Evolutionary conservation across 1,140 invertebrate species (phyloP).

Genomic region (Zophobas atratus): DNA sequence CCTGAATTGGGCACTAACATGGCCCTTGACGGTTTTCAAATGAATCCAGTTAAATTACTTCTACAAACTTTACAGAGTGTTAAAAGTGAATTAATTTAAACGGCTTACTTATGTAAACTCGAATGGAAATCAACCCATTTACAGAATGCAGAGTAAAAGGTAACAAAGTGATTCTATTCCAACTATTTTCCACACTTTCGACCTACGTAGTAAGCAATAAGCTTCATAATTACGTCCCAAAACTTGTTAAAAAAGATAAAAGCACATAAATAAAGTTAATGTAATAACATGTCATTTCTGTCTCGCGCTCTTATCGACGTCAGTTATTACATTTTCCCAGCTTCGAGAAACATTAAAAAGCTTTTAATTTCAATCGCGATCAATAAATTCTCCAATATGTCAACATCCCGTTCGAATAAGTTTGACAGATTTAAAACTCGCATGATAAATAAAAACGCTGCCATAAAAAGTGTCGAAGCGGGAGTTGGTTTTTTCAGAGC

Average conservation of each 20-base stretch:
- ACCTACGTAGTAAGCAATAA: background rate
- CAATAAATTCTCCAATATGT: slow-evolving; percentile 37
- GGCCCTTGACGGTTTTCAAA: slow-evolving; percentile 45
- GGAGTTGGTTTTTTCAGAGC: slow-evolving; percentile 16
- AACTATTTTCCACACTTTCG: background rate
- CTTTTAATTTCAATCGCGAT: slow-evolving; percentile 37
- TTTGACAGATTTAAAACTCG: slow-evolving; percentile 36
- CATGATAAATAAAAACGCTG: slow-evolving; percentile 24
- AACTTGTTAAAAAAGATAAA: background rate
- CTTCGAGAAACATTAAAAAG: slow-evolving; percentile 40
- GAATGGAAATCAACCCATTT: slow-evolving; percentile 33
- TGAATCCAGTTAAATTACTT: slow-evolving; percentile 47
- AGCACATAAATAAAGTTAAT: slow-evolving; percentile 28
- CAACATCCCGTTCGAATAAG: slow-evolving; percentile 35
- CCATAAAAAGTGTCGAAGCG: slow-evolving; percentile 8
- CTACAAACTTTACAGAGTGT: slow-evolving; percentile 45
- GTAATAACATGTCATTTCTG: slow-evolving; percentile 35
- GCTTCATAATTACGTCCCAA: background rate
- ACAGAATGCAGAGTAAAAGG: background rate
- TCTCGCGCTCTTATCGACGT: slow-evolving; percentile 19
- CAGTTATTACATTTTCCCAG: slow-evolving; percentile 37
- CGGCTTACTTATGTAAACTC: slow-evolving; percentile 46
- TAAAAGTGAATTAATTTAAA: slow-evolving; percentile 46
- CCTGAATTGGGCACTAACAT: slow-evolving; percentile 42
- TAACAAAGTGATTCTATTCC: background rate